Conservation (phyloP, 92 coral and sea anemone species). For the Scolanthus callimorphus region DNA sequence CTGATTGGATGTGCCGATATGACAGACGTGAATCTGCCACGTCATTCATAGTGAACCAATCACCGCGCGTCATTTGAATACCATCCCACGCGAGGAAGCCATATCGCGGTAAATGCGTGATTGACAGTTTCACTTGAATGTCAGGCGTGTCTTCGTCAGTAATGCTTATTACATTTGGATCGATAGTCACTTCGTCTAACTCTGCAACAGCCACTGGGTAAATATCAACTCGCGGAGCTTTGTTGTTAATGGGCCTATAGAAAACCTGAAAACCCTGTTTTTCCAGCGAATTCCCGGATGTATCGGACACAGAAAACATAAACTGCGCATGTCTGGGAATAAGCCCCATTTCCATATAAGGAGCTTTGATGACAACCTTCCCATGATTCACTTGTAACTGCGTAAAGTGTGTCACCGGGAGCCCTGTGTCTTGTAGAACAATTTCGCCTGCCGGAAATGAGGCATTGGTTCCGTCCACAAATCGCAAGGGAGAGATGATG, state of each 20-base stretch:
- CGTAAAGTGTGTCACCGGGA: conserved; percentile 59
- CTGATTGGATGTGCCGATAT: conserved; percentile 58
- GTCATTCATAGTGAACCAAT: conserved; percentile 65
- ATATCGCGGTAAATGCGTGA: conserved; percentile 60
- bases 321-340: conserved; percentile 75
- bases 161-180: conserved; percentile 16
- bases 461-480: conserved; percentile 40
- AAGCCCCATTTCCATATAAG: conserved; percentile 66
- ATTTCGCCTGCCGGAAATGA: conserved; percentile 60
- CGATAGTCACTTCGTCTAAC: conserved; percentile 26
- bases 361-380: conserved; percentile 73
- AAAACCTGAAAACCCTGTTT: conserved; percentile 52
- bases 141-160: conserved; percentile 55
- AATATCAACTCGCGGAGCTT: conserved; percentile 47
- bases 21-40: conserved; percentile 46
- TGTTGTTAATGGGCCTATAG: conserved; percentile 68
- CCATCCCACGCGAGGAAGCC: conserved; percentile 62
- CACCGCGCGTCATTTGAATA: conserved; percentile 44
- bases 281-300: conserved; percentile 64
- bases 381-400: conserved; percentile 80
- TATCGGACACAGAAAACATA: conserved; percentile 88
- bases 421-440: conserved; percentile 46
- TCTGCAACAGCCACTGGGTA: conserved; percentile 49
- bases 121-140: conserved; percentile 33
- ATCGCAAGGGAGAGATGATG: conserved; percentile 57